Evolutionary conservation across 2,888 invertebrate genomes (phyloP).

Genomic region (Pyrrhosoma nymphula): DNA sequence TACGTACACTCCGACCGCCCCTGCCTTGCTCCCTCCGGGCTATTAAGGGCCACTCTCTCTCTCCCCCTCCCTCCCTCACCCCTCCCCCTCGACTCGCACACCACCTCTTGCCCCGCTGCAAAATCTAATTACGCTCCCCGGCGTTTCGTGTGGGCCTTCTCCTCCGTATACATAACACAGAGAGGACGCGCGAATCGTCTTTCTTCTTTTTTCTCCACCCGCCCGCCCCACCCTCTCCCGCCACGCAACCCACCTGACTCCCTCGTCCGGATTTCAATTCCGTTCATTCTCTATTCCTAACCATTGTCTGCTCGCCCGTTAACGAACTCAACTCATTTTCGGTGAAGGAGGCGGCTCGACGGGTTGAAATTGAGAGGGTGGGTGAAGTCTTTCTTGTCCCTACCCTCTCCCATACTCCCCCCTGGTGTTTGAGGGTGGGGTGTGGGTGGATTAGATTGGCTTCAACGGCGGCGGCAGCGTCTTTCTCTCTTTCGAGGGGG

Average conservation of each 20-base stretch:
- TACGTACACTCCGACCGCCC: slow-evolving; percentile 13
- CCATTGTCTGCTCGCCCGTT: slow-evolving; percentile 51
- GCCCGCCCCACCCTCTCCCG: not conserved
- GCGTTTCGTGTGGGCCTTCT: slow-evolving; percentile 6
- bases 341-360: slow-evolving; percentile 5
- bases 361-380: slow-evolving; percentile 24
- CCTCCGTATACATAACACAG: slow-evolving; percentile 60
- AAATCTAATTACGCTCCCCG: slow-evolving; percentile 57
- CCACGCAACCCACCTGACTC: not conserved
- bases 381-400: not conserved
- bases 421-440: not conserved
- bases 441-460: slow-evolving; percentile 24
- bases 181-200: not conserved
- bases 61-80: not conserved
- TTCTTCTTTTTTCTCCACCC: not conserved
- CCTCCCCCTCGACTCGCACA: not conserved
- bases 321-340: slow-evolving; percentile 58
- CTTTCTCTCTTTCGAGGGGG: not conserved
- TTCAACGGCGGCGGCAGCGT: not conserved
- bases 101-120: not conserved
- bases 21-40: not conserved
- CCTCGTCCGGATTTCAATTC: slow-evolving; percentile 60
- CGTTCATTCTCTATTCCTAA: slow-evolving; percentile 58
- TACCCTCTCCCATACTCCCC: not conserved
- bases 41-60: not conserved